Conservation (phyloP, 1,140 invertebrate species). For the Pteromalus puparum region DNA sequence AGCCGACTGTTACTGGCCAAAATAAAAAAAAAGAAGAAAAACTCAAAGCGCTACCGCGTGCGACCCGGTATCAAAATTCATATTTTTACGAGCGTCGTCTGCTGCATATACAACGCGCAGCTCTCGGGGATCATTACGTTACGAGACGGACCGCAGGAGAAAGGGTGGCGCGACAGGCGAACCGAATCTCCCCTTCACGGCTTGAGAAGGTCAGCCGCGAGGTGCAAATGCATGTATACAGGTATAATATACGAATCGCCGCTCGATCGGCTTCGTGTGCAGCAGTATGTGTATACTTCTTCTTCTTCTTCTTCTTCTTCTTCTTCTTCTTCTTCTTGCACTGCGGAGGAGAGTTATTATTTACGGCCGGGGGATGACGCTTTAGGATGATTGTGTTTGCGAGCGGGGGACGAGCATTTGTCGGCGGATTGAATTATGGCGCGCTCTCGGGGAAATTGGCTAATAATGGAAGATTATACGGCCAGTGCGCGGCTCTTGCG, state of each 20-base stretch:
- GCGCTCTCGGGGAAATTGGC: not conserved
- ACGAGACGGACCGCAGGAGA: not conserved
- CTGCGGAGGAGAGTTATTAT: not conserved
- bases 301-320: too few species aligned
- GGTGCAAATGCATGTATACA: not conserved
- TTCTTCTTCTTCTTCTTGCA: not conserved
- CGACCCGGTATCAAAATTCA: not conserved
- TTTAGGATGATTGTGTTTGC: slow-evolving; percentile 2
- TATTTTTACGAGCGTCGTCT: not conserved
- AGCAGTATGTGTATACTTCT: too few species aligned
- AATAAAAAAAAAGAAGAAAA: too few species aligned
- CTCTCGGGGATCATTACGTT: slow-evolving; percentile 33
- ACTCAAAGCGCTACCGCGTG: not conserved
- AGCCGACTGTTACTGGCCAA: too few species aligned
- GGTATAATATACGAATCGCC: too few species aligned
- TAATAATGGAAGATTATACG: not conserved
- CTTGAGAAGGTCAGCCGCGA: slow-evolving; percentile 54
- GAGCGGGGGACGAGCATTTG: not conserved
- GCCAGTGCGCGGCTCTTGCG: too few species aligned
- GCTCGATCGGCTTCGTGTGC: too few species aligned
- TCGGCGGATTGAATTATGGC: slow-evolving; percentile 3
- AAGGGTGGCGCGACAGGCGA: slow-evolving; percentile 49
- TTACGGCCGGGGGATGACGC: not conserved
- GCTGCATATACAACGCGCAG: not conserved
- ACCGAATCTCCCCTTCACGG: slow-evolving; percentile 58